phyloP scores from a whole-genome alignment of 1,140 invertebrate species.

The Drosophila leontia region DNA sequence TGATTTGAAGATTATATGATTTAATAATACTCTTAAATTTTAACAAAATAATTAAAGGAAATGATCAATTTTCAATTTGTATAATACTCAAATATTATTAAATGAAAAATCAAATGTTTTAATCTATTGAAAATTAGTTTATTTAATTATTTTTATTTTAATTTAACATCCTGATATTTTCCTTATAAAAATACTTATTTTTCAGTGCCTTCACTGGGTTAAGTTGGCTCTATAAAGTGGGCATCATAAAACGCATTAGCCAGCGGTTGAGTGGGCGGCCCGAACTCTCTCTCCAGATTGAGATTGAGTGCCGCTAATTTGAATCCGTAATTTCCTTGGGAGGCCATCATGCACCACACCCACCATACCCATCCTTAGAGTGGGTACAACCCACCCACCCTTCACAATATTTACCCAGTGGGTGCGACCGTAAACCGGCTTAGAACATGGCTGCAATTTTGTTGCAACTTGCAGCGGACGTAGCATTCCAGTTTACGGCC shows the following conservation, averaged over 20 bases:
- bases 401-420: conserved; percentile 37
- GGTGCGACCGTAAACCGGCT: conserved; percentile 57
- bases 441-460: conserved; percentile 71
- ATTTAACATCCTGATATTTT: neutral
- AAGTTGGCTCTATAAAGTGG: conserved; percentile 38
- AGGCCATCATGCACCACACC: conserved; percentile 11
- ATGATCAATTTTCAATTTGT: too few species aligned
- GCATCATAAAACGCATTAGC: conserved; percentile 65
- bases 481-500: conserved; percentile 56
- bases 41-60: too few species aligned
- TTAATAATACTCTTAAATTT: too few species aligned
- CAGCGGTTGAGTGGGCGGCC: conserved; percentile 54
- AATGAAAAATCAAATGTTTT: too few species aligned
- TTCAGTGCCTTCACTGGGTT: neutral
- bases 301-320: conserved; percentile 82
- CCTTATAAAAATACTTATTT: neutral
- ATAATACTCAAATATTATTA: too few species aligned
- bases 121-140: neutral
- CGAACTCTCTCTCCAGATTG: conserved; percentile 71
- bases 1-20: too few species aligned
- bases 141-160: neutral
- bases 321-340: conserved; percentile 77
- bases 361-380: neutral
- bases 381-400: neutral
- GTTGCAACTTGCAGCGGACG: conserved; percentile 50